Base-by-base conservation (phyloP, 2,888 invertebrate species). In the Heteromurus nitidus region DNA sequence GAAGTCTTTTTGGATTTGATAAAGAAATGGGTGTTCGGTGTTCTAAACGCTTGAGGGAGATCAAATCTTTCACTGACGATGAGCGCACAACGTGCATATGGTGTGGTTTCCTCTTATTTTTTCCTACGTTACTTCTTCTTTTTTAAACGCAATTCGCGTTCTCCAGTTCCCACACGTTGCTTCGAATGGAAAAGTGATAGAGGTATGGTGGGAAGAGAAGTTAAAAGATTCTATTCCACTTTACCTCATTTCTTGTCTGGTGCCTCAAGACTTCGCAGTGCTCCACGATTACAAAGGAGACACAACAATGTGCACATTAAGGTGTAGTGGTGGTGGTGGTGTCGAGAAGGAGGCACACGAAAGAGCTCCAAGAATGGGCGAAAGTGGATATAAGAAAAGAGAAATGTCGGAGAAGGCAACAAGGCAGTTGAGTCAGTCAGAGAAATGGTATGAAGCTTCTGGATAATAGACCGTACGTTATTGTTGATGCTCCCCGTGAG, bases 401-500 rank as follows among this genome's bases (percentile, higher is more conserved):
- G 69, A 64, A 74, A 75, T 65, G 70, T 69, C 55, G 70, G 42
- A 47, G 42, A 76, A 73, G 68, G 75, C 74, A 70, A 81, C 64
- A 75, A 81, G 81, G 68, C 75, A 81, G 74, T 75, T 74, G 64
- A 64, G 69, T 72, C 22, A 69, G 69, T 53, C 53, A 79, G 76
- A 50, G 76, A 58, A 82, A 80, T 82, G 74, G 68, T 36, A 36
- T 69, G 80, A 81, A 84, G 85, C 84, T 85, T 81, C 80, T 68
- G 79, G 84, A 85, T 86, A 86, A 86, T 85, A 85, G 85, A 80
- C 79, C 82, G 72, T 83, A 84, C 85, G 84, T 86, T 83, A 84
- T 86, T 84, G 83, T 84, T 84, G 85, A 85, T 86, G 84, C 81
- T 80, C 82, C 85, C 85, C 85, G 80, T 83, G 86, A 86, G 86